A percentile compares a stretch with the other conserved stretches of the same genome.
Evolutionary conservation across 2,113 vertebrate species (phyloP).

Genomic region (Caloenas nicobarica): DNA sequence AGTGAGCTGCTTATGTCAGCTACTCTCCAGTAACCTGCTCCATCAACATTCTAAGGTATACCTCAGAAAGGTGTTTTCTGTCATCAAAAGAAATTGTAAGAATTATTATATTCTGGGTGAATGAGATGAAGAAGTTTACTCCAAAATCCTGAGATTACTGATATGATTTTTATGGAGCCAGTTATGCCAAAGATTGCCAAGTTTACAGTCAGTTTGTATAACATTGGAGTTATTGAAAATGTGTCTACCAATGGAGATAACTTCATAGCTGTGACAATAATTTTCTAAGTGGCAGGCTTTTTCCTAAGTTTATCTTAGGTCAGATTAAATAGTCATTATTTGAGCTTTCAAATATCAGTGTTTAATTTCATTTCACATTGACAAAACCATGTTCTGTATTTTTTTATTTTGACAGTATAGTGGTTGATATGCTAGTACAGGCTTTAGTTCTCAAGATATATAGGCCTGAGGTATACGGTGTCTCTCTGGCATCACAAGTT

Average conservation of each 20-base stretch:
- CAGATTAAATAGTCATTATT: neutral
- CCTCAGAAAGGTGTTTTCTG: neutral
- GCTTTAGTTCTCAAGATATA: neutral
- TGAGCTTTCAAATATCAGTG: neutral
- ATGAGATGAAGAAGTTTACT: neutral
- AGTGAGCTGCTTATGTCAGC: neutral
- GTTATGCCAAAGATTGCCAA: neutral
- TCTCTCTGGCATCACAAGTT: neutral
- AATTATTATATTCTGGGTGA: neutral
- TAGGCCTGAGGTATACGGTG: neutral
- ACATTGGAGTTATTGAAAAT: neutral
- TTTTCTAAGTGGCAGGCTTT: neutral
- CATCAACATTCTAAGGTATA: neutral
- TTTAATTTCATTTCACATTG: neutral
- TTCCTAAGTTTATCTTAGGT: neutral
- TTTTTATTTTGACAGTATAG: neutral
- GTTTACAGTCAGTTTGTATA: neutral
- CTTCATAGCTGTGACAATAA: neutral
- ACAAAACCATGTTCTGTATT: neutral
- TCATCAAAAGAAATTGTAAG: neutral
- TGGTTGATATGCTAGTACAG: neutral
- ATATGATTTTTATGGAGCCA: neutral
- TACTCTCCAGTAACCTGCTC: neutral
- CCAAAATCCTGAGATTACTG: neutral
- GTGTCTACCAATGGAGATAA: neutral